Percentiles rank a stretch among this genome's conserved stretches.
Conservation (phyloP, 1,140 invertebrate genomes). For the Lepidurus packardi region DNA sequence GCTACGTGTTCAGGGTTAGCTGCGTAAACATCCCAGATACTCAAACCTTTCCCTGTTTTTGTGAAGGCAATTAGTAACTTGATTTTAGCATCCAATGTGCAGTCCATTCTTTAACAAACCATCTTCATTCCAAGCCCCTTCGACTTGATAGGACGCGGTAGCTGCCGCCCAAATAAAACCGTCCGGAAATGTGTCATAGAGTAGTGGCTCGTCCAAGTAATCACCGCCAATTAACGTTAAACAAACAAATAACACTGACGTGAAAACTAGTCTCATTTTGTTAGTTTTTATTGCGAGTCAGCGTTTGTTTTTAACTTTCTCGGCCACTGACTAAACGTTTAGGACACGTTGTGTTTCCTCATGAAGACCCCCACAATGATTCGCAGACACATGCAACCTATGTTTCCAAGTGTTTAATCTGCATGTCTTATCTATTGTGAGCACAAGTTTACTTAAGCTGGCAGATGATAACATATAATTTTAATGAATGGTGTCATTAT, state of each 20-base stretch:
- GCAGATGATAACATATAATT: no score
- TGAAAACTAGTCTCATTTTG: background rate
- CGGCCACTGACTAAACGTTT: no score
- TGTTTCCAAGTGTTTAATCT: no score
- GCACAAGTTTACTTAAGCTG: no score
- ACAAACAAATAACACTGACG: background rate
- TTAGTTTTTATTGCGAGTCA: background rate
- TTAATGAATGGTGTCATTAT: no score
- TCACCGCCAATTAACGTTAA: background rate
- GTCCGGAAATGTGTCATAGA: slow-evolving; percentile 47
- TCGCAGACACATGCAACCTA: no score
- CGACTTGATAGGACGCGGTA: slow-evolving; percentile 59
- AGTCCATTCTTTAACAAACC: slow-evolving; percentile 43
- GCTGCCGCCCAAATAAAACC: slow-evolving; percentile 52
- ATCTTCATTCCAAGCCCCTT: slow-evolving; percentile 63
- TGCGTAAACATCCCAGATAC: slow-evolving; percentile 37
- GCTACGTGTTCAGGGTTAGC: slow-evolving; percentile 20
- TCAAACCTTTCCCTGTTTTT: slow-evolving; percentile 34
- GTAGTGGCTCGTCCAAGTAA: slow-evolving; percentile 32
- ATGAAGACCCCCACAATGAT: no score
- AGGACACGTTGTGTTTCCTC: no score
- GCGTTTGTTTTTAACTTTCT: no score
- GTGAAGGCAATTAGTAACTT: background rate
- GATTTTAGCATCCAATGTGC: background rate
- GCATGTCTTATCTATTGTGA: no score